phyloP scores from a whole-genome alignment of 2,113 vertebrate species.

The Platanista minor region DNA sequence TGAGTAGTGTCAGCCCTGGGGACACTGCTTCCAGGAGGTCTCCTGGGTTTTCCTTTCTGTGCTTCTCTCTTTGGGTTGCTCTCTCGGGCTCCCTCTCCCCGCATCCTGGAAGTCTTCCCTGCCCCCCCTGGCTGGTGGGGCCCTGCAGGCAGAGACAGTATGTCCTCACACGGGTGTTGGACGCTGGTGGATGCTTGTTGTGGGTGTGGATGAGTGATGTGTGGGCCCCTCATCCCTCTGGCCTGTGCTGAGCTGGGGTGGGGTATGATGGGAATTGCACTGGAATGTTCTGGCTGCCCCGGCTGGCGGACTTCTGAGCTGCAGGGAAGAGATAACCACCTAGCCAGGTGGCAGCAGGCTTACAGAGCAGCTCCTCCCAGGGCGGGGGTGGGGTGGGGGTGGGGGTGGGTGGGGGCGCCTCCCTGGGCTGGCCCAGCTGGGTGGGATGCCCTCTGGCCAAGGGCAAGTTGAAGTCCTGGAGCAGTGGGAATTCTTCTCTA shows the following conservation, averaged over 20 bases:
- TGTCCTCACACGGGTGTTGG: accelerated
- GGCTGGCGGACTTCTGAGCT: neutral
- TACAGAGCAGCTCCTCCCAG: neutral
- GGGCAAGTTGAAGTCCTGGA: neutral
- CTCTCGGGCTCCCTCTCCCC: neutral
- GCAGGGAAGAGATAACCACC: neutral
- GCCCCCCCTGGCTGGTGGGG: accelerated
- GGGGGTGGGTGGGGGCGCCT: too few species aligned
- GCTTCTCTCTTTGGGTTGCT: neutral
- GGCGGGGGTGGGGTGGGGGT: too few species aligned
- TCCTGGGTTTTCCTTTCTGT: too few species aligned
- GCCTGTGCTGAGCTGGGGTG: neutral
- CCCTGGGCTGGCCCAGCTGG: neutral
- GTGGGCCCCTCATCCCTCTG: neutral
- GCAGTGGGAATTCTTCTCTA: accelerated
- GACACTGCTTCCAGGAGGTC: neutral
- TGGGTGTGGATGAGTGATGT: too few species aligned
- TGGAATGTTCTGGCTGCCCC: neutral
- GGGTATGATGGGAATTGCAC: neutral
- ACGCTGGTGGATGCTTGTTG: neutral
- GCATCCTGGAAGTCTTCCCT: neutral
- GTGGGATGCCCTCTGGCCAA: neutral
- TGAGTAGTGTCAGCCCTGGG: neutral
- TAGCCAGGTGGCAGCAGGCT: neutral
- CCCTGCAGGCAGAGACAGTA: neutral